Evolutionary conservation across 1,140 invertebrate species (phyloP).

Genomic region (Drosophila persimilis): DNA sequence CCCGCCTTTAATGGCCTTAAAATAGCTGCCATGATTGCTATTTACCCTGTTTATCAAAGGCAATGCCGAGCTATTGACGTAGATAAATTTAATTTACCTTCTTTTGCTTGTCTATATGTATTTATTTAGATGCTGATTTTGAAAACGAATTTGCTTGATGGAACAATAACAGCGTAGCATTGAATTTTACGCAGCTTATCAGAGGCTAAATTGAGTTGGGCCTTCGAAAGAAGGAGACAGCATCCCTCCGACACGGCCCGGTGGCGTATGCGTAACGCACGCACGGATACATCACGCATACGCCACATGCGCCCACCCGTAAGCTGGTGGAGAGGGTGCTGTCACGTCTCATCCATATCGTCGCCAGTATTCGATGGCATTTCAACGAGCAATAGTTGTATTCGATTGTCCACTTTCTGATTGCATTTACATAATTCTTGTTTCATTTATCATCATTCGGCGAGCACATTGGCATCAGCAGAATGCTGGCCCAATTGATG

Average conservation of each 20-base stretch:
- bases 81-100: conserved; percentile 77
- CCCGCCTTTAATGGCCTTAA: conserved; percentile 68
- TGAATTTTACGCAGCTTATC: conserved; percentile 49
- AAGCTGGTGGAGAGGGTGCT: neutral
- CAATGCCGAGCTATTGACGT: conserved; percentile 70
- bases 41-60: conserved; percentile 71
- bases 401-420: conserved; percentile 6
- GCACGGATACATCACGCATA: conserved; percentile 38
- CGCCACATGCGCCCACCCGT: conserved; percentile 28
- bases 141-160: conserved; percentile 54
- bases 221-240: conserved; percentile 26
- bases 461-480: conserved; percentile 18
- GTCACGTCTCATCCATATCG: conserved; percentile 19
- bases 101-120: conserved; percentile 20
- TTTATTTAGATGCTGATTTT: conserved; percentile 65
- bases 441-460: neutral
- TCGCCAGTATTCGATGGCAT: conserved; percentile 13
- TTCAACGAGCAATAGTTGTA: conserved; percentile 4
- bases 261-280: conserved; percentile 54
- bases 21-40: conserved; percentile 67
- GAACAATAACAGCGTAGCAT: conserved; percentile 53
- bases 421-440: conserved; percentile 38
- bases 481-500: neutral
- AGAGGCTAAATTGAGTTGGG: conserved; percentile 67
- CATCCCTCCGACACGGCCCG: conserved; percentile 29